Percentiles rank a stretch among this genome's conserved stretches.
Conservation (phyloP, 2,797 vertebrate genomes). For the Mionectes olivaceus region DNA sequence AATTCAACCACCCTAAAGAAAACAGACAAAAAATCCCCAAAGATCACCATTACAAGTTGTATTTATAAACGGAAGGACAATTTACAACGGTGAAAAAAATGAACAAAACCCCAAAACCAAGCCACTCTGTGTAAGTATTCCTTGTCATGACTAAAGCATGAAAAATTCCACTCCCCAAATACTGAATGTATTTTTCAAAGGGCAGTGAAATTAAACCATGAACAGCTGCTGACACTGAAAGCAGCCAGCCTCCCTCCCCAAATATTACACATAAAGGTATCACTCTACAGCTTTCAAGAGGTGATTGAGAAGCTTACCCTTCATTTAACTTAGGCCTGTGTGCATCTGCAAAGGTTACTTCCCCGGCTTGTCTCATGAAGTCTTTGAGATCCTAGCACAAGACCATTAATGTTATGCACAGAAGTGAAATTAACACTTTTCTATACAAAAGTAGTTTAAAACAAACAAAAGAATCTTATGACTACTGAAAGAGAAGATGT, state of each 20-base stretch:
- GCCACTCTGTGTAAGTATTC: background rate
- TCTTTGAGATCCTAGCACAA: conserved; percentile 97
- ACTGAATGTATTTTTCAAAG: background rate
- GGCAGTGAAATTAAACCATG: background rate
- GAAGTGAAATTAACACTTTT: conserved; percentile 14
- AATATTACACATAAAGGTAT: accelerated
- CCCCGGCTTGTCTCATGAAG: conserved; percentile 99
- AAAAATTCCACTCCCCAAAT: background rate
- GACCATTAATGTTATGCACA: conserved; percentile 72
- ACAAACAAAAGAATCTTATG: conserved; percentile 73
- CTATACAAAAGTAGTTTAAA: conserved; percentile 37
- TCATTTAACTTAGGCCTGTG: conserved; percentile 96
- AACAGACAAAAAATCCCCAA: background rate
- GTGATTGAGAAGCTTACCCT: conserved; percentile 82
- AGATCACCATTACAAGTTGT: background rate
- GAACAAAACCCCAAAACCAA: background rate
- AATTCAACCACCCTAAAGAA: conserved; percentile 91
- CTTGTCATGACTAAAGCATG: background rate
- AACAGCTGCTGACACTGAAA: background rate
- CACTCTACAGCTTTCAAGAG: background rate
- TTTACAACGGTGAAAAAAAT: accelerated
- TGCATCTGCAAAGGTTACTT: conserved; percentile 98
- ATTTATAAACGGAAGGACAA: background rate
- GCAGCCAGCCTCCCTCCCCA: background rate
- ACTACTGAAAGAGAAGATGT: conserved; percentile 81